Conservation (phyloP, 2,888 invertebrate species). For the Xiphydria camelus region DNA sequence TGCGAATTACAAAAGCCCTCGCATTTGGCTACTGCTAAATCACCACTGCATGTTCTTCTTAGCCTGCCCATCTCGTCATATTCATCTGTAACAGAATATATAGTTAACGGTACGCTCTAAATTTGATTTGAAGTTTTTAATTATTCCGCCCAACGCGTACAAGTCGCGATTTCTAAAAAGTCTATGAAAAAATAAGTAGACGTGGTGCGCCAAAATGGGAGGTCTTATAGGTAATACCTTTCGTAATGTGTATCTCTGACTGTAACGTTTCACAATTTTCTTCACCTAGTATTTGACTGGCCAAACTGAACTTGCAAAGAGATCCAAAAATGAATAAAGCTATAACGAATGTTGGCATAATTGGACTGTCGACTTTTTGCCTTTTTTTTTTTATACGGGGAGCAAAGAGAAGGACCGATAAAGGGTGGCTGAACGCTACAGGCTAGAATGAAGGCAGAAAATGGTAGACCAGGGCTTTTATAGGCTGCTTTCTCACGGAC, state of each 20-base stretch:
- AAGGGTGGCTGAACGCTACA: conserved; percentile 11
- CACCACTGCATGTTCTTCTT: conserved; percentile 84
- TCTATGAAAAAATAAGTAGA: too few relatives aligned
- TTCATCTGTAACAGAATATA: conserved; percentile 75
- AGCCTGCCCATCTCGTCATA: conserved; percentile 84
- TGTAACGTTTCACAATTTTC: conserved; percentile 85
- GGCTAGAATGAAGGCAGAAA: conserved; percentile 39
- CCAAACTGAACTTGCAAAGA: conserved; percentile 15
- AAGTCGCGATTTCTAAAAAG: too few relatives aligned
- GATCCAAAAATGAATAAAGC: conserved; percentile 15
- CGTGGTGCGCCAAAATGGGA: too few relatives aligned
- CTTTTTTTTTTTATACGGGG: background rate
- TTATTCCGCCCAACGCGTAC: too few relatives aligned
- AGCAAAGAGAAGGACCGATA: too few relatives aligned
- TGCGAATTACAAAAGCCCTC: conserved; percentile 91
- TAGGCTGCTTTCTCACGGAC: conserved; percentile 38
- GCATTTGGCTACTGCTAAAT: conserved; percentile 89
- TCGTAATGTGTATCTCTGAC: conserved; percentile 84
- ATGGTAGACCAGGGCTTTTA: conserved; percentile 43
- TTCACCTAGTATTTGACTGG: conserved; percentile 57
- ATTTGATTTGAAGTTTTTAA: too few relatives aligned
- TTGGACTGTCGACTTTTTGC: conserved; percentile 6
- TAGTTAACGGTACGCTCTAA: too few relatives aligned
- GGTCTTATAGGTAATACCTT: conserved; percentile 64
- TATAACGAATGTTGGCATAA: conserved; percentile 21